These are phyloP conservation scores for Seriola aureovittata DNA, from an alignment of 2,113 vertebrate species.

Conservation along the genomic window DNA sequence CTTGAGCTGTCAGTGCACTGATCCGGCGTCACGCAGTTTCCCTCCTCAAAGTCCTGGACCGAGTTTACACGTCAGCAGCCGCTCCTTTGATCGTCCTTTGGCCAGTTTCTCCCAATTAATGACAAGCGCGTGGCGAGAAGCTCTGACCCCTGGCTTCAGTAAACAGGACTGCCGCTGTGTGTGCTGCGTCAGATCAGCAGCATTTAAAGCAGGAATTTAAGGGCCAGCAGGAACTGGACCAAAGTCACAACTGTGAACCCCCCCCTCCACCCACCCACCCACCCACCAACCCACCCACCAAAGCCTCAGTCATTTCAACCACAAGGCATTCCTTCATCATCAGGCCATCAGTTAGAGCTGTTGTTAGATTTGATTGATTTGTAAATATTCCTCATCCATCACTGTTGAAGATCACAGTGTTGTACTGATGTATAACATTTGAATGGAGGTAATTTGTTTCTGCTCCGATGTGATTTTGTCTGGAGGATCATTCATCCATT, in stretches of 20 bases:
- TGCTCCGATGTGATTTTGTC: background rate
- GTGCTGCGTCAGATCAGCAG: conserved; percentile 33
- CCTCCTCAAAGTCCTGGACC: conserved; percentile 17
- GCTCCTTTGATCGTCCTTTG: conserved; percentile 39
- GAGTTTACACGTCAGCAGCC: conserved; percentile 30
- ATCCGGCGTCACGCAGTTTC: background rate
- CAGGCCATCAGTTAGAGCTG: conserved; percentile 13
- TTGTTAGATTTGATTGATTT: background rate
- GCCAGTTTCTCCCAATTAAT: conserved; percentile 64
- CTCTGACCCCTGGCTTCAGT: conserved; percentile 61
- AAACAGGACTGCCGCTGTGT: conserved; percentile 57
- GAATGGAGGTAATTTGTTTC: background rate
- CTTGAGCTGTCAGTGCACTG: background rate
- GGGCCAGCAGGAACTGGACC: conserved; percentile 43
- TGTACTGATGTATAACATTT: conserved; percentile 8
- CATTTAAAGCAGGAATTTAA: conserved; percentile 56
- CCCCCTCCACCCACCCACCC: background rate
- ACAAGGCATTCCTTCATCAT: conserved; percentile 43
- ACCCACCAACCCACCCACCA: too few species aligned
- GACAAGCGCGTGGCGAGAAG: conserved; percentile 51
- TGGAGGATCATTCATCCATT: background rate
- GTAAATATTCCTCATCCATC: conserved; percentile 26
- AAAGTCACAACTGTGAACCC: conserved; percentile 28
- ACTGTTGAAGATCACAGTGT: conserved; percentile 1
- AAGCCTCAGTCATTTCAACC: conserved; percentile 22